phyloP scores from a whole-genome alignment of 2,888 invertebrate genomes.

The Drosophila dives region DNA sequence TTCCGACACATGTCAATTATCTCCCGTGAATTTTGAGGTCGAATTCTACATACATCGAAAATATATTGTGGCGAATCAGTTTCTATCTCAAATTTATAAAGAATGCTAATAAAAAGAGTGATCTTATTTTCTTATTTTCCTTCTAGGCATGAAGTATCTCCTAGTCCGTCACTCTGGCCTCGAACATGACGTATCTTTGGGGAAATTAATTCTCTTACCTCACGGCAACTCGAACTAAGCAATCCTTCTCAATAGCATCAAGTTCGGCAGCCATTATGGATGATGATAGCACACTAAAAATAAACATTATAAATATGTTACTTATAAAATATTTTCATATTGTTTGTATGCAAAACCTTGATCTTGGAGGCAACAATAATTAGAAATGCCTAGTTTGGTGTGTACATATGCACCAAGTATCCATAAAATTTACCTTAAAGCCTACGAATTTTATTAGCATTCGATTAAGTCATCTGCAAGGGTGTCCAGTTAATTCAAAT shows the following conservation, averaged over 20 bases:
- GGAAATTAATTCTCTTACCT: conserved; percentile 85
- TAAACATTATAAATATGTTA: conserved; percentile 1
- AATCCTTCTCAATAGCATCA: conserved; percentile 86
- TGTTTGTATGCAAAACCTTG: conserved; percentile 5
- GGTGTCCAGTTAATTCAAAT: background rate
- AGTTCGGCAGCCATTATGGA: conserved; percentile 53
- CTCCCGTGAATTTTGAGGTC: conserved; percentile 96
- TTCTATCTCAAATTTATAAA: background rate
- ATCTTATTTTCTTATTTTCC: background rate
- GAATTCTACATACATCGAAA: conserved; percentile 88
- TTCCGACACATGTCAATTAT: conserved; percentile 97
- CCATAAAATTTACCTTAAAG: background rate
- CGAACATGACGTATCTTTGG: background rate
- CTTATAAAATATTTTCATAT: background rate
- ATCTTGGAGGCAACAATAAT: background rate
- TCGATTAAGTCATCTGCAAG: conserved; percentile 5
- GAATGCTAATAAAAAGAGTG: background rate
- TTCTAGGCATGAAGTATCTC: background rate
- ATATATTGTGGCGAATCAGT: background rate
- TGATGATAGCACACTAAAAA: conserved; percentile 18
- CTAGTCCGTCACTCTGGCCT: background rate
- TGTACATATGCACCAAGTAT: background rate
- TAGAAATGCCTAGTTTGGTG: conserved; percentile 5
- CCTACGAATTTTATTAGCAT: background rate
- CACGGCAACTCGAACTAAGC: conserved; percentile 89